These are phyloP conservation scores for Corydoras maculifer DNA, from an alignment of 2,113 vertebrate genomes.

Conservation along the genomic window DNA sequence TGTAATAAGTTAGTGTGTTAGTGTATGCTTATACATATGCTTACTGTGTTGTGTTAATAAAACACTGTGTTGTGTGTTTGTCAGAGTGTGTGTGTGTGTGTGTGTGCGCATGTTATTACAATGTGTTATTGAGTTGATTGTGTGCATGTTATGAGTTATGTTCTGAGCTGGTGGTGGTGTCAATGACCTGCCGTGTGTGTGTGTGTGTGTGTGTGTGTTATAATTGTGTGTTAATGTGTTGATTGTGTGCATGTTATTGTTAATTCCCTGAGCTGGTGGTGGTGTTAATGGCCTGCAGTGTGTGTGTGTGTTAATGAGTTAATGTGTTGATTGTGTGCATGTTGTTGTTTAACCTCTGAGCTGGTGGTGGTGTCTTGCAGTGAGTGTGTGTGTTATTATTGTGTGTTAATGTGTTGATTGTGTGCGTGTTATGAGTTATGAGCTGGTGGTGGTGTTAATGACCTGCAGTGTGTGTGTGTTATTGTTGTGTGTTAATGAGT, in stretches of 20 bases:
- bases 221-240: not conserved
- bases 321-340: not conserved
- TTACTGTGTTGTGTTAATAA: not conserved
- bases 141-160: too few relatives aligned
- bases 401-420: not conserved
- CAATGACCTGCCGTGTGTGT: too few relatives aligned
- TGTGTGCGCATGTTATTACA: too few relatives aligned
- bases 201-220: too few relatives aligned
- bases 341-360: too few relatives aligned
- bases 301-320: not conserved
- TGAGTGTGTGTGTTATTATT: not conserved
- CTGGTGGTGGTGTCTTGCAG: not conserved
- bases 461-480: not conserved
- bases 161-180: too few relatives aligned
- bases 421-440: too few relatives aligned
- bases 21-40: too few relatives aligned
- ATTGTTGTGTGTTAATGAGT: not conserved
- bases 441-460: not conserved
- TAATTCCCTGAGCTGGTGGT: not conserved
- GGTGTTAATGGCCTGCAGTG: not conserved
- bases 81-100: too few relatives aligned
- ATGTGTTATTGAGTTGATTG: too few relatives aligned
- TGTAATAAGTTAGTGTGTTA: too few relatives aligned
- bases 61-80: not conserved
- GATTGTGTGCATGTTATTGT: too few relatives aligned